Percentiles rank a stretch among this genome's conserved stretches.
Conservation (phyloP, 2,888 invertebrate genomes). For the Thymelicus lineola region DNA sequence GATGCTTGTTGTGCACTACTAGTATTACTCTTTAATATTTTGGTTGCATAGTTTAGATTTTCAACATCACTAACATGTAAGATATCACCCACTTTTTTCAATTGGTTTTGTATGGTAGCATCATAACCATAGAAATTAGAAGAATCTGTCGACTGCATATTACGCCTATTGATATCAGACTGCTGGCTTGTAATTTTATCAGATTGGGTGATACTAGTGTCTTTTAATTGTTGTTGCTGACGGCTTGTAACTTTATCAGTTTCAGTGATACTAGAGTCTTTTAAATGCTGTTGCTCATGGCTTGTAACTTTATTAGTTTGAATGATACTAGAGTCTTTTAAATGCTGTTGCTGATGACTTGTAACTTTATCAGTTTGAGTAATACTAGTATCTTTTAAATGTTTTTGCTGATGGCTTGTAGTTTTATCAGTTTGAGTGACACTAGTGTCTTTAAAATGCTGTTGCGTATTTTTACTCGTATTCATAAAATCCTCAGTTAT, state of each 20-base stretch:
- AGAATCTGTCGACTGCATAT: conserved; percentile 71
- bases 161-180: conserved; percentile 57
- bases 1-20: conserved; percentile 86
- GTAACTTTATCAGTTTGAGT: conserved; percentile 50
- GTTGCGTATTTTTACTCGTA: conserved; percentile 40
- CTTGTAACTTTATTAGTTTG: conserved; percentile 52
- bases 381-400: conserved; percentile 16
- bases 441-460: conserved; percentile 15
- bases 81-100: conserved; percentile 75
- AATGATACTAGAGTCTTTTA: conserved; percentile 27
- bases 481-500: conserved; percentile 37
- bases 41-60: conserved; percentile 74
- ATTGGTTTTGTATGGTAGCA: conserved; percentile 73
- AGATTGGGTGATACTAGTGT: conserved; percentile 41
- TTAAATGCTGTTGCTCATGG: conserved; percentile 45
- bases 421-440: conserved; percentile 47
- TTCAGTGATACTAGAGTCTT: conserved; percentile 36
- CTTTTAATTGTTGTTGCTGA: conserved; percentile 38
- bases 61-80: conserved; percentile 68
- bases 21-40: conserved; percentile 83
- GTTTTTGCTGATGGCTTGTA: conserved; percentile 50
- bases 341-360: conserved; percentile 48
- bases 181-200: conserved; percentile 54
- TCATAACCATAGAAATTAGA: conserved; percentile 80
- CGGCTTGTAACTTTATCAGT: conserved; percentile 54